Evolutionary conservation across 2,797 vertebrate species (phyloP).

Genomic region (Crocidura indochinensis): DNA sequence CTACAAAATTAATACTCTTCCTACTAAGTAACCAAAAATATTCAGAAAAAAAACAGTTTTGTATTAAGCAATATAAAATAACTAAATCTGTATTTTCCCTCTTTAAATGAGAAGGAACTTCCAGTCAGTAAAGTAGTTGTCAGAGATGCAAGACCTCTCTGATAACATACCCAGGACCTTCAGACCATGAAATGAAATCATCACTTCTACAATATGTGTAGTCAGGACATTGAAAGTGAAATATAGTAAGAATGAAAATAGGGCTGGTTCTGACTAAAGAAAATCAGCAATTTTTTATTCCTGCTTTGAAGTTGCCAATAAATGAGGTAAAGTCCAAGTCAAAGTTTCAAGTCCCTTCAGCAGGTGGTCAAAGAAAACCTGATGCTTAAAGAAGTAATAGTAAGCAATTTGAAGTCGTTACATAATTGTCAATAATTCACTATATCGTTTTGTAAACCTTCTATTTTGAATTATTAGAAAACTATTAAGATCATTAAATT

Average conservation of each 20-base stretch:
- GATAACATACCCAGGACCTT: neutral
- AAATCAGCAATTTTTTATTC: neutral
- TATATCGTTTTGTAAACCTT: conserved; percentile 28
- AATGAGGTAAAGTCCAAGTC: neutral
- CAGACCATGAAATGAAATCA: too few relatives aligned
- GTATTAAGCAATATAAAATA: conserved; percentile 26
- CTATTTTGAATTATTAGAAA: conserved; percentile 39
- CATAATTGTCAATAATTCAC: conserved; percentile 21
- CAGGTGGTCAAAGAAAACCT: neutral
- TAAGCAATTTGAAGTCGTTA: neutral
- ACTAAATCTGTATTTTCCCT: conserved; percentile 17
- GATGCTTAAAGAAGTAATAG: conserved; percentile 20
- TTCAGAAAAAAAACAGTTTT: conserved; percentile 28
- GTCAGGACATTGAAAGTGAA: neutral
- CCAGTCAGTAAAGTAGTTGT: neutral
- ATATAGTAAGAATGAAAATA: neutral
- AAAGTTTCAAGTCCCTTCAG: neutral
- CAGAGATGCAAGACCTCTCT: neutral
- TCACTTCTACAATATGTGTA: neutral
- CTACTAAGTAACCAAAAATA: conserved; percentile 41
- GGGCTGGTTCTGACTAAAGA: neutral
- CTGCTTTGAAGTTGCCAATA: neutral
- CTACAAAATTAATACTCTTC: conserved; percentile 26
- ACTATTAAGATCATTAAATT: conserved; percentile 20
- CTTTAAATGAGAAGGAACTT: conserved; percentile 26